Evolutionary conservation across 1,140 invertebrate species (phyloP), one percentile per base, ranked within the genome.

Genomic region (Agrilus planipennis): DNA sequence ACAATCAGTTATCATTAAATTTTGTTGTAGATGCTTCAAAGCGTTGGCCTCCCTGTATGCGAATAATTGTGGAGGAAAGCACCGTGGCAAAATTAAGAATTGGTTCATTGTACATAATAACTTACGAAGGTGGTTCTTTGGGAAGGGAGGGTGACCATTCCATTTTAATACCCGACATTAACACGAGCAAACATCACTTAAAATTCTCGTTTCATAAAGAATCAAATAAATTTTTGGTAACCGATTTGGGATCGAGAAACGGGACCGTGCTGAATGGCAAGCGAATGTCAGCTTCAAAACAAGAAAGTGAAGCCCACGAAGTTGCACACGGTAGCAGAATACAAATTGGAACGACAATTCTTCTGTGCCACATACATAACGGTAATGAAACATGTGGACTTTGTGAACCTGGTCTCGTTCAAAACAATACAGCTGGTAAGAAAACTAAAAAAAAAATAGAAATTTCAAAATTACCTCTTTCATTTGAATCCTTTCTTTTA

Each of bases 181-280:
- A 81, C 66, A 73, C 91, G 49, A 80, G 85, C 73, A 63, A 63
- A 42, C 62, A 77, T 46, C 89, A 93, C 63, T 74, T 88, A 11
- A 76, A 76, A 54, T 75, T 87, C 25, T 63, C 63, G 34, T 85
- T 79, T 47, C 70, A 85, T 43, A 64, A 69, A 31, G 67, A 67
- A 1, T 64, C 67, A 23, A 64, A 64, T 11, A 56, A 64, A 2
- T 93, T 89, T 56, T 65, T 73, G 32, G 72, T 85, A 1, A 69
- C 72, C n/a, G 89, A 93, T 63, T 54, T 83, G 34, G 87, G 86
- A 6, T 92, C 87, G 21, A 75, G 84, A 53, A 92, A 91, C 61
- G 90, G 89, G 2, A 92, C 88, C 0, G 72, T 79, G 39, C 54
- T 93, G 2, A 89, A 94, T 64, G 81, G 82, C 1, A 71, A 68